Evolutionary conservation across 2,797 vertebrate species (phyloP).

Genomic region (Catamblyrhynchus diadema): DNA sequence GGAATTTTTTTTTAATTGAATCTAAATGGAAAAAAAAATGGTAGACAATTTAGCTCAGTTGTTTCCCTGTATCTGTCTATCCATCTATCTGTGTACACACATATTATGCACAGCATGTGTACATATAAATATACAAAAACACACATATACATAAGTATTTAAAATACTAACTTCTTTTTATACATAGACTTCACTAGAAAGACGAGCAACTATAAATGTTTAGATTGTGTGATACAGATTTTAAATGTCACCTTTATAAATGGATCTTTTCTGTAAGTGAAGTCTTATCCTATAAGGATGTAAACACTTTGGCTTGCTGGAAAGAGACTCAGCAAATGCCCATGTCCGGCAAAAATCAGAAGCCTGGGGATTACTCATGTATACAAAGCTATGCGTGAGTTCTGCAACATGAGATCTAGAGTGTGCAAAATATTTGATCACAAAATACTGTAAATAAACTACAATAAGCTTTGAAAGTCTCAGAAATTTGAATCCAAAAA

Average conservation of each 20-base stretch:
- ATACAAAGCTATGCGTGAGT: background rate
- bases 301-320: background rate
- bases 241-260: background rate
- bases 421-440: background rate
- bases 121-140: background rate
- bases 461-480: background rate
- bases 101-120: background rate
- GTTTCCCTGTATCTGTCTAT: background rate
- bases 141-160: background rate
- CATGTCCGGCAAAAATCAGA: background rate
- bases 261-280: background rate
- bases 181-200: background rate
- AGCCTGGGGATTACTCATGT: background rate
- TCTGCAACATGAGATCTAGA: background rate
- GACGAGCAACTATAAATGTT: background rate
- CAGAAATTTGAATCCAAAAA: background rate
- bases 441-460: background rate
- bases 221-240: background rate
- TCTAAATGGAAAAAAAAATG: slow-evolving; percentile 1
- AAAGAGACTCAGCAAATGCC: background rate
- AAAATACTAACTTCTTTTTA: background rate
- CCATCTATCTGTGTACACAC: background rate
- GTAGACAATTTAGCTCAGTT: background rate
- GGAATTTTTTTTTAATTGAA: background rate
- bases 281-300: background rate